phyloP scores from a whole-genome alignment of 2,888 invertebrate genomes.

The Chirona hameri region DNA sequence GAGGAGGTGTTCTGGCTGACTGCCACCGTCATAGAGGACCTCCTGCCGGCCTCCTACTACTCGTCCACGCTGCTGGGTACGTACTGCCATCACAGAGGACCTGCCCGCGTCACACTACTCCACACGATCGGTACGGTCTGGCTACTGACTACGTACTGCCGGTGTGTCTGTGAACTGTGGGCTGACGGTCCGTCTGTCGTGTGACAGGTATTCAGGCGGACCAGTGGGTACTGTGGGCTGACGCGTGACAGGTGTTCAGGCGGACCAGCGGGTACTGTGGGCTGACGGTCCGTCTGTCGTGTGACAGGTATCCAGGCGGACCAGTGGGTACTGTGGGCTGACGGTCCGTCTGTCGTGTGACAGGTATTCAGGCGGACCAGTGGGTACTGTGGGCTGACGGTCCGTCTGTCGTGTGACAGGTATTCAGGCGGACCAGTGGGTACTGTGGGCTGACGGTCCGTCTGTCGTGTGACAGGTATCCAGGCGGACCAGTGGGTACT shows the following conservation, averaged over 20 bases:
- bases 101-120: too few species aligned
- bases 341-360: neutral
- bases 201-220: constrained; percentile 59
- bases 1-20: constrained; percentile 99
- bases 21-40: constrained; percentile 97
- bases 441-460: too few species aligned
- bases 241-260: constrained; percentile 66
- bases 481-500: constrained; percentile 90
- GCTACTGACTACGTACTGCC: too few species aligned
- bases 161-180: too few species aligned
- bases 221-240: constrained; percentile 85
- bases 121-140: too few species aligned
- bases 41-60: constrained; percentile 95
- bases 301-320: neutral
- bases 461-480: neutral
- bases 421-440: too few species aligned
- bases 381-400: too few species aligned
- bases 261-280: constrained; percentile 92
- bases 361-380: neutral
- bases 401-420: too few species aligned
- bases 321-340: neutral
- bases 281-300: constrained; percentile 51
- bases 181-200: too few species aligned
- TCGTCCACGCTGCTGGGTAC: constrained; percentile 80
- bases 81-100: neutral